phyloP scores from a whole-genome alignment of 2,113 vertebrate species.

The Coryphaenoides rupestris region DNA sequence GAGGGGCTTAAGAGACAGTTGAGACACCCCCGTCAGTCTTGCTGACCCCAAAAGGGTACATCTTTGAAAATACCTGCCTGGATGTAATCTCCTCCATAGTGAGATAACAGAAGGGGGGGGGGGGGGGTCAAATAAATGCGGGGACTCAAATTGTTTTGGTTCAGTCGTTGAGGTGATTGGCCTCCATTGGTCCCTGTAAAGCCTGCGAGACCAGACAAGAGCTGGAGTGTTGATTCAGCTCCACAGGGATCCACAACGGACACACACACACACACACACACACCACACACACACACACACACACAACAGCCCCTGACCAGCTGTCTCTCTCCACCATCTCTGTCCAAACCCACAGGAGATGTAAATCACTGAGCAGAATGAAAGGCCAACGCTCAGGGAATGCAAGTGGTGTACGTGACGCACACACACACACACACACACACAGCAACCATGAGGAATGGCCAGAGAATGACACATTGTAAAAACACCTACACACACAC shows the following conservation, averaged over 20 bases:
- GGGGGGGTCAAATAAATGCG: neutral
- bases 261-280: constrained; percentile 20
- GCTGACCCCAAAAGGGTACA: no score
- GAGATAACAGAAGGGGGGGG: no score
- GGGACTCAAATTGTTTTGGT: constrained; percentile 1
- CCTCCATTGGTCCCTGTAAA: constrained; percentile 28
- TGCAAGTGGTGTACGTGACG: constrained; percentile 34
- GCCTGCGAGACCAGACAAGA: constrained; percentile 49
- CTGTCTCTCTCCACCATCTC: constrained; percentile 54
- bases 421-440: constrained; percentile 1
- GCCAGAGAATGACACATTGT: neutral
- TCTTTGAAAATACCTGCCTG: neutral
- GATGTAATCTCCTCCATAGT: neutral
- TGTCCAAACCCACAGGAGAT: constrained; percentile 56
- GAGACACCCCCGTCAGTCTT: no score
- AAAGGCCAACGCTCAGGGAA: constrained; percentile 29
- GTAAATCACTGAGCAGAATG: constrained; percentile 59
- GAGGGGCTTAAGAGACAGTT: constrained; percentile 12
- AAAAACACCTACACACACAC: constrained; percentile 44
- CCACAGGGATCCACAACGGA: constrained; percentile 53
- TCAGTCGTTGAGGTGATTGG: constrained; percentile 15
- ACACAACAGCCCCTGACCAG: no score
- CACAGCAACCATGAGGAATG: neutral
- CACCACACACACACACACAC: constrained; percentile 1
- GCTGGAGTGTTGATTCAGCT: constrained; percentile 64